phyloP scores from a whole-genome alignment of 2,888 invertebrate species.

The Scaptomyza parva region DNA sequence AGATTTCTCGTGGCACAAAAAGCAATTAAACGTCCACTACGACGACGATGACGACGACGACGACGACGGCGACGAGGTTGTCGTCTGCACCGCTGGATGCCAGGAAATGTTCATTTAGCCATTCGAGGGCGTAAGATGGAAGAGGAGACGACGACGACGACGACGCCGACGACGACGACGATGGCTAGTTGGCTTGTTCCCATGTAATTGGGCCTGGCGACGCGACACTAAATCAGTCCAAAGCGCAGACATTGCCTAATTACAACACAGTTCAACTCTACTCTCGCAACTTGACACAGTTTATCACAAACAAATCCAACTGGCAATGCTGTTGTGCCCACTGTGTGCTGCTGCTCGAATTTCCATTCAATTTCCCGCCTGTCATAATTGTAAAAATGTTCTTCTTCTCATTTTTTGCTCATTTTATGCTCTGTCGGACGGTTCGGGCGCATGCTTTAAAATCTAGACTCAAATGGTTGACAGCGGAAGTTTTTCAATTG shows the following conservation, averaged over 20 bases:
- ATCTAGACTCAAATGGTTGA: constrained; percentile 50
- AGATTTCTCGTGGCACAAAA: constrained; percentile 75
- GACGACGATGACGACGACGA: constrained; percentile 71
- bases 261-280: constrained; percentile 37
- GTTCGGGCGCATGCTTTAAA: constrained; percentile 58
- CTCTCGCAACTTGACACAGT: constrained; percentile 73
- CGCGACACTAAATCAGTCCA: constrained; percentile 80
- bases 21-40: constrained; percentile 84
- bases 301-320: constrained; percentile 61
- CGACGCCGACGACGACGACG: neutral
- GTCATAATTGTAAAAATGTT: constrained; percentile 33
- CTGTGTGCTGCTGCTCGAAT: constrained; percentile 47
- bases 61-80: constrained; percentile 68
- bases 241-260: constrained; percentile 68
- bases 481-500: constrained; percentile 72
- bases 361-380: constrained; percentile 66
- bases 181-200: constrained; percentile 38
- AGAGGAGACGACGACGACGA: neutral
- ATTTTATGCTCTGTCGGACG: constrained; percentile 56
- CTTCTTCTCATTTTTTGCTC: no score
- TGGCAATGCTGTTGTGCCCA: constrained; percentile 38
- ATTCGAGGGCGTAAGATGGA: constrained; percentile 26
- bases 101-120: constrained; percentile 85
- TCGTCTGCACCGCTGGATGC: constrained; percentile 84
- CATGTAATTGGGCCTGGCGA: constrained; percentile 73